Percentiles rank a stretch among this genome's conserved stretches.
These are phyloP conservation scores for Pterostichus madidus DNA, from an alignment of 2,888 invertebrate species.

Conservation along the genomic window DNA sequence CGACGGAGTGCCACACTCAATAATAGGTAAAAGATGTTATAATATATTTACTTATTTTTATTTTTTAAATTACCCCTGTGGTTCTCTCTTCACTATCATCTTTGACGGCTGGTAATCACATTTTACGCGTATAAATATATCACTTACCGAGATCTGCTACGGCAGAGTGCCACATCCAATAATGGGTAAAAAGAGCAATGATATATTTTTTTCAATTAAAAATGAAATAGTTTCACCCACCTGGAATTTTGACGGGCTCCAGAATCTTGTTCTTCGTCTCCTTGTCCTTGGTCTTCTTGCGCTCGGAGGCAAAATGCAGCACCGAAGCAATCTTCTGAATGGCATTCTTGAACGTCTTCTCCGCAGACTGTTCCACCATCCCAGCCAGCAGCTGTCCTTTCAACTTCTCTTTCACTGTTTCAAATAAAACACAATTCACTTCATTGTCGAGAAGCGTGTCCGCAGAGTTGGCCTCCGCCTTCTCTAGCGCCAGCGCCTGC, in stretches of 20 bases:
- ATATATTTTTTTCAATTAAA: too few relatives aligned
- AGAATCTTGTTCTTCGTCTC: conserved; percentile 72
- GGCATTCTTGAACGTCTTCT: conserved; percentile 86
- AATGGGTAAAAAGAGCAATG: too few relatives aligned
- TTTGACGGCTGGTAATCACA: too few relatives aligned
- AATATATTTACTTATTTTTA: too few relatives aligned
- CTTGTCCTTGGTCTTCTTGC: conserved; percentile 75
- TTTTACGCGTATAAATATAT: too few relatives aligned
- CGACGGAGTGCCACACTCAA: too few relatives aligned
- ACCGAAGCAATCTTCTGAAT: conserved; percentile 88
- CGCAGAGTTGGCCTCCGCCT: conserved; percentile 86
- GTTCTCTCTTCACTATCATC: too few relatives aligned
- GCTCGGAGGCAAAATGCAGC: conserved; percentile 82
- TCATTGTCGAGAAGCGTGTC: conserved; percentile 87
- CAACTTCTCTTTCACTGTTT: conserved; percentile 92
- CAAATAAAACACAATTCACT: conserved; percentile 86
- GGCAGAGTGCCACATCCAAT: too few relatives aligned
- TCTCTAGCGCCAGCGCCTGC: conserved; percentile 88
- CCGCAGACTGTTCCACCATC: conserved; percentile 80
- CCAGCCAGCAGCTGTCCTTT: conserved; percentile 87
- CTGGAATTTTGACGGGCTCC: conserved; percentile 82
- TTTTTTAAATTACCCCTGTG: too few relatives aligned
- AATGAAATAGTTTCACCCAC: too few relatives aligned
- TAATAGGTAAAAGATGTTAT: too few relatives aligned
- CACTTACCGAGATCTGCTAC: too few relatives aligned